Evolutionary conservation across 2,888 invertebrate species (phyloP), one percentile per base, ranked within the genome.

Genomic region (Megamerina dolium): DNA sequence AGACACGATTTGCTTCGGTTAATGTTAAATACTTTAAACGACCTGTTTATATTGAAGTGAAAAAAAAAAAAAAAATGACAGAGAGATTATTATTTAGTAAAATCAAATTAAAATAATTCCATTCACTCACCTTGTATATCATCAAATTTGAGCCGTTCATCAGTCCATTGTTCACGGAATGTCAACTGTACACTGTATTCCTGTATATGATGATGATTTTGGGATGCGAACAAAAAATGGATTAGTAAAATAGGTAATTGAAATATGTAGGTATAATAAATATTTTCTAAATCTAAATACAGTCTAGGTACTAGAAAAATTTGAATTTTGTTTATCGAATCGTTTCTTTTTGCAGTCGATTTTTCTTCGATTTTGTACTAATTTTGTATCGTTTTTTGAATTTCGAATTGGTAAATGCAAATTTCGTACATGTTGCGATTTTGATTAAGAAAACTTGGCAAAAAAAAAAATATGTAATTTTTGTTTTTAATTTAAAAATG

Each of bases 111-210:
- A 31, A 16, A 5, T 14, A 31, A 31, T 10, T 4, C 13, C 13
- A 36, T 39, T 40, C 31, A 69, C 77, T 76, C 65, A 85, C 86
- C 86, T 74, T 83, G 83, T 61, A 85, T 83, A 74, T 91, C 89
- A 72, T 90, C 85, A 73, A 90, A 92, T 71, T 84, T 84, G 53
- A 92, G 79, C 60, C 95, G 78, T 72, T 93, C 91, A 73, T 96
- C 95, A 67, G 87, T 75, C 95, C 95, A 96, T 75, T 95, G 91
- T 73, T 96, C 94, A 72, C 95, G 83, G 77, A 96, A 94, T 58
- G 95, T 95, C 68, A 96, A 78, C 76, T 95, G 95, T 63, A 94
- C 93, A 68, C 92, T 93, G 80, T 95, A 96, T 81, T 96, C 95
- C 92, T 92, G 58, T 30, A 48, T 46, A n/a, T n/a, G n/a, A n/a